phyloP scores from a whole-genome alignment of 2,797 vertebrate genomes.

The Chloroceryle inda region DNA sequence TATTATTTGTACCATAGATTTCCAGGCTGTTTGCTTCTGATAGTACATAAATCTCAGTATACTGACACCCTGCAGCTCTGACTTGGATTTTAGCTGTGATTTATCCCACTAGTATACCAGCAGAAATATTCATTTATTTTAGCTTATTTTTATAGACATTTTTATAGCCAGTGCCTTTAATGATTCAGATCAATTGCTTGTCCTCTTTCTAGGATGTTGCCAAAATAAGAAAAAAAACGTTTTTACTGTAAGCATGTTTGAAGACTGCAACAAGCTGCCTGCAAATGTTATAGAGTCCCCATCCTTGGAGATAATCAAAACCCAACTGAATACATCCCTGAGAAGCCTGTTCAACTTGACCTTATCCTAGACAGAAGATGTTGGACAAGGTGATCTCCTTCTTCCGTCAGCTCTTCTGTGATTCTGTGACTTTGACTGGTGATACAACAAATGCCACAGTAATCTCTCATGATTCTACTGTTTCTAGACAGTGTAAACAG shows the following conservation, averaged over 20 bases:
- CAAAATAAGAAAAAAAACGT: neutral
- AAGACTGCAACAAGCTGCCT: neutral
- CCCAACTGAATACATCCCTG: neutral
- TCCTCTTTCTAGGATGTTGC: constrained; percentile 31
- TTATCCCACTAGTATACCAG: constrained; percentile 42
- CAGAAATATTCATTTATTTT: constrained; percentile 51
- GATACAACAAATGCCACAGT: constrained; percentile 11
- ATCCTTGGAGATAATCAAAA: neutral
- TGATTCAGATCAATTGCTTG: constrained; percentile 65
- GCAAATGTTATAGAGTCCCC: neutral
- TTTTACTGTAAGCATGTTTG: neutral
- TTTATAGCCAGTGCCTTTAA: constrained; percentile 62
- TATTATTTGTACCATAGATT: constrained; percentile 37
- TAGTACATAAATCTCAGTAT: constrained; percentile 54
- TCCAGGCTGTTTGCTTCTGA: constrained; percentile 44
- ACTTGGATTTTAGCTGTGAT: constrained; percentile 59
- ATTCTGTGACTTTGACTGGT: neutral
- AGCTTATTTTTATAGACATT: constrained; percentile 37
- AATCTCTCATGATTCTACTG: neutral
- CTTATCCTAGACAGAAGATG: neutral
- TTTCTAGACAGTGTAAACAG: constrained; percentile 31
- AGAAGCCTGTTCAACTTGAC: neutral
- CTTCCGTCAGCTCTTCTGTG: neutral
- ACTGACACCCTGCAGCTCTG: constrained; percentile 39
- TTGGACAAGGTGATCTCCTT: neutral